Evolutionary conservation across 1,140 invertebrate species (phyloP).

Genomic region (Drosophila truncata): DNA sequence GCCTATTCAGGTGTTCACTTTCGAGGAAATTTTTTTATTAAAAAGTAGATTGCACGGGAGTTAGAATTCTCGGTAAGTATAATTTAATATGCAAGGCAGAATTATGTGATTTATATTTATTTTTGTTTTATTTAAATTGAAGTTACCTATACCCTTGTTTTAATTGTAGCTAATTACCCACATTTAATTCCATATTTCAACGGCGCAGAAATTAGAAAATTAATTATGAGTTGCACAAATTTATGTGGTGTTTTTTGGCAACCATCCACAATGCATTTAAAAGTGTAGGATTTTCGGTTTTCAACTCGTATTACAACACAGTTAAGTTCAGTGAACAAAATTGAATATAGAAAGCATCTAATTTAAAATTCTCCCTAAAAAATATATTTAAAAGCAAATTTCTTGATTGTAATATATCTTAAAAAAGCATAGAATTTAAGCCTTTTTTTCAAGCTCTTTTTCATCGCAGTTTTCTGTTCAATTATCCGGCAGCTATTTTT

Average conservation of each 20-base stretch:
- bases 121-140: neutral
- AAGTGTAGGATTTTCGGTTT: constrained; percentile 4
- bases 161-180: neutral
- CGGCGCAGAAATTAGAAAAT: neutral
- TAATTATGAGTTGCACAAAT: constrained; percentile 3
- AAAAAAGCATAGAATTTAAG: neutral
- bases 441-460: no score
- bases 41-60: no score
- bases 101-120: neutral
- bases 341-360: neutral
- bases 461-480: no score
- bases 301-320: neutral
- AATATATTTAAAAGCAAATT: neutral
- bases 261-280: constrained; percentile 2
- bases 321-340: neutral
- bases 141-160: neutral
- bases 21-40: neutral
- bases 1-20: neutral
- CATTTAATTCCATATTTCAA: neutral
- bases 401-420: neutral
- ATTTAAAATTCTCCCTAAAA: neutral
- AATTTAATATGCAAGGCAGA: no score
- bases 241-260: constrained; percentile 18
- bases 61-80: no score
- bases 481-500: constrained; percentile 11